Evolutionary conservation across 1,140 invertebrate genomes (phyloP).

Genomic region (Aphelenchoides avenae): DNA sequence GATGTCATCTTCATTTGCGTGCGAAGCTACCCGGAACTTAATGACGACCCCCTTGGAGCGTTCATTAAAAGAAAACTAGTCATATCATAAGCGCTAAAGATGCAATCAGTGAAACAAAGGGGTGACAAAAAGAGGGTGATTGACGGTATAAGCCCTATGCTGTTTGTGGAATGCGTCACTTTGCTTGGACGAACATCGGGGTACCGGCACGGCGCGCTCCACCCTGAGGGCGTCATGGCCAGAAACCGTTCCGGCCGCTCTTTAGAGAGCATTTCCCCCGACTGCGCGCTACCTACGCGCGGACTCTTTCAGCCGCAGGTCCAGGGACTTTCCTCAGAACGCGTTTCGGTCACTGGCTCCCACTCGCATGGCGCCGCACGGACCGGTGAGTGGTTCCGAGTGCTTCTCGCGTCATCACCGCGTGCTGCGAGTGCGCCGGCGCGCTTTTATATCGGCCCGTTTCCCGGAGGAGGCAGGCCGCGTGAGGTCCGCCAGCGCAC

Average conservation of each 20-base stretch:
- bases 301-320: constrained; percentile 28
- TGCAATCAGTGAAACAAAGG: no score
- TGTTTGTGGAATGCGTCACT: constrained; percentile 3
- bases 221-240: constrained; percentile 8
- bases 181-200: constrained; percentile 17
- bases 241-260: constrained; percentile 3
- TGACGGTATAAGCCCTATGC: constrained; percentile 21
- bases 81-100: no score
- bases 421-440: background rate
- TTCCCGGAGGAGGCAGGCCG: no score
- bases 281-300: constrained; percentile 17
- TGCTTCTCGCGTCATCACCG: constrained; percentile 11
- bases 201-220: constrained; percentile 1
- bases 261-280: background rate
- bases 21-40: no score
- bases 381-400: constrained; percentile 18
- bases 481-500: no score
- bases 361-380: no score
- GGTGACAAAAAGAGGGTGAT: constrained; percentile 22
- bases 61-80: no score
- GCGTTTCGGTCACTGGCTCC: constrained; percentile 7
- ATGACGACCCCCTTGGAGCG: no score
- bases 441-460: background rate
- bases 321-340: constrained; percentile 30
- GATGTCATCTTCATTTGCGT: no score